Conservation (phyloP, 2,888 invertebrate genomes). For the Pyrgus malvae region DNA sequence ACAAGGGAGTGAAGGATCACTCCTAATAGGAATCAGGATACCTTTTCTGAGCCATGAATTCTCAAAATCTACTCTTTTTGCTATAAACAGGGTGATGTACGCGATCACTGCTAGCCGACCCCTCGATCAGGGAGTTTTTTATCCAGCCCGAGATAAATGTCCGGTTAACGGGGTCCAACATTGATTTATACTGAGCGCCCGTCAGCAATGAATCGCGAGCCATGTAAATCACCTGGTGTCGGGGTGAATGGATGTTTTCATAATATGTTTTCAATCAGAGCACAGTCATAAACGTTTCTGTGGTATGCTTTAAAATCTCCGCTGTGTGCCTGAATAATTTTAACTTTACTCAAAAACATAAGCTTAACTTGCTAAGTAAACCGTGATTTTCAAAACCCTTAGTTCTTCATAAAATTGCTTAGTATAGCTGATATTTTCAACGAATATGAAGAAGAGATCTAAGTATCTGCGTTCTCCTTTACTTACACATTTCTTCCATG, state of each 20-base stretch:
- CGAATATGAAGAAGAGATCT: too few relatives aligned
- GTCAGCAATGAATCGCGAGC: slow-evolving; percentile 73
- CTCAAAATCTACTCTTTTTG: background rate
- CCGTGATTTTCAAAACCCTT: too few relatives aligned
- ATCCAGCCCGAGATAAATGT: slow-evolving; percentile 72
- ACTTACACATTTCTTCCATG: too few relatives aligned
- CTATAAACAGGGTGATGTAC: slow-evolving; percentile 2
- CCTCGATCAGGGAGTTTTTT: slow-evolving; percentile 61
- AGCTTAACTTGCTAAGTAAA: too few relatives aligned
- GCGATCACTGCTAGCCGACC: slow-evolving; percentile 40
- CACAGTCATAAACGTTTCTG: background rate
- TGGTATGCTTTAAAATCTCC: background rate
- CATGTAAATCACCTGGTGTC: slow-evolving; percentile 75
- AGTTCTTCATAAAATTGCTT: too few relatives aligned
- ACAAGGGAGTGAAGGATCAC: background rate
- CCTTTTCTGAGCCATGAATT: background rate
- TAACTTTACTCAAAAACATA: too few relatives aligned
- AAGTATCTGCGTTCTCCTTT: too few relatives aligned
- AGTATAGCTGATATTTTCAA: too few relatives aligned
- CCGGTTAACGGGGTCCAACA: slow-evolving; percentile 77
- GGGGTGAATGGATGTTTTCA: slow-evolving; percentile 58
- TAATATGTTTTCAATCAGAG: slow-evolving; percentile 53
- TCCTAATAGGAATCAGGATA: background rate
- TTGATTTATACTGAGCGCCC: slow-evolving; percentile 77
- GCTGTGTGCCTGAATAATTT: background rate